A percentile compares a stretch with the other conserved stretches of the same genome.
phyloP scores from a whole-genome alignment of 2,888 invertebrate genomes.

The Esperia sulphurella region DNA sequence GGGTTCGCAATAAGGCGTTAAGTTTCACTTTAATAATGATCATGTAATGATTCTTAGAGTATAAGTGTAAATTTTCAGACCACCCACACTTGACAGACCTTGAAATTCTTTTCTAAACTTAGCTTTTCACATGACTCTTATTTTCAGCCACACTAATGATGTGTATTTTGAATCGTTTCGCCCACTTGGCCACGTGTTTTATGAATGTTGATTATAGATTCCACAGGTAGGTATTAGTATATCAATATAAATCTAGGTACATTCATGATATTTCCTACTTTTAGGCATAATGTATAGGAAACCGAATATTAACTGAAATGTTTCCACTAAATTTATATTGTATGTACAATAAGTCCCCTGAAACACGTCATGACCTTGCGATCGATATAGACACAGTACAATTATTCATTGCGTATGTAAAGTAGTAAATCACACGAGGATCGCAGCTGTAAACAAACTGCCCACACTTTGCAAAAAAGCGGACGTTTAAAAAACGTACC shows the following conservation, averaged over 20 bases:
- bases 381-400: slow-evolving; percentile 30
- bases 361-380: slow-evolving; percentile 51
- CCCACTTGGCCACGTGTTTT: neutral
- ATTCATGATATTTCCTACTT: no score
- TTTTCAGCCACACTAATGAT: slow-evolving; percentile 2
- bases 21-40: no score
- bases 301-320: neutral
- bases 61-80: no score
- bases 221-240: no score
- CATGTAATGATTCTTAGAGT: no score
- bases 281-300: neutral
- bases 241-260: no score
- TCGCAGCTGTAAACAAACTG: slow-evolving; percentile 55
- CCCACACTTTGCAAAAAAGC: slow-evolving; percentile 50
- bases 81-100: neutral
- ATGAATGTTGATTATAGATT: neutral
- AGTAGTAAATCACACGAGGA: slow-evolving; percentile 51
- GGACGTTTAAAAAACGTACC: slow-evolving; percentile 35
- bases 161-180: neutral
- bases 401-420: slow-evolving; percentile 36
- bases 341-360: slow-evolving; percentile 23
- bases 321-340: slow-evolving; percentile 16
- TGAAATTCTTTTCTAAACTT: neutral
- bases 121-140: slow-evolving; percentile 1
- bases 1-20: no score